A percentile compares a stretch with the other conserved stretches of the same genome.
Conservation (phyloP, 2,113 vertebrate genomes). For the Oenanthe melanoleuca region DNA sequence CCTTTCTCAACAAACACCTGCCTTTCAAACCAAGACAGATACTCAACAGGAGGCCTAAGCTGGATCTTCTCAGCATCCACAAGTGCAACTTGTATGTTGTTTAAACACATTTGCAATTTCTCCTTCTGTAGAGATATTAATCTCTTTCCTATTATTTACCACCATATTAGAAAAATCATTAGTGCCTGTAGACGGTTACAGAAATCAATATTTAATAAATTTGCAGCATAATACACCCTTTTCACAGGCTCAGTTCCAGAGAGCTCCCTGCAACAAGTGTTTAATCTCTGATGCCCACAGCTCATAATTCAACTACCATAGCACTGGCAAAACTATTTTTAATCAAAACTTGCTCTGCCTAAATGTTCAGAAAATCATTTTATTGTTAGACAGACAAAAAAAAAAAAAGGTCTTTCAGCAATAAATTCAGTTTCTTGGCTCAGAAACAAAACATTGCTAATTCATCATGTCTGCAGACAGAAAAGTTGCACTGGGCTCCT, state of each 20-base stretch:
- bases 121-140: constrained; percentile 7
- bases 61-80: background rate
- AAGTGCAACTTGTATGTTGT: background rate
- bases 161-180: constrained; percentile 29
- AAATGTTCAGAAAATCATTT: constrained; percentile 28
- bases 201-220: constrained; percentile 57
- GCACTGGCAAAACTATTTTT: constrained; percentile 3
- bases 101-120: constrained; percentile 4
- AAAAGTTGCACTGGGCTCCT: background rate
- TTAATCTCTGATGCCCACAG: constrained; percentile 7
- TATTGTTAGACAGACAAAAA: background rate
- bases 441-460: background rate
- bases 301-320: constrained; percentile 1
- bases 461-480: background rate
- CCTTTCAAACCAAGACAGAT: too few relatives aligned
- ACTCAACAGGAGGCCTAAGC: background rate
- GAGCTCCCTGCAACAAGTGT: background rate
- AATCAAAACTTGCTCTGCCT: constrained; percentile 26
- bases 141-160: constrained; percentile 29
- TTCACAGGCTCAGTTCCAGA: background rate
- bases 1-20: too few relatives aligned
- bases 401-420: background rate
- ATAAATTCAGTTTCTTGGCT: constrained; percentile 22
- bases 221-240: constrained; percentile 34
- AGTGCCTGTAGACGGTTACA: background rate